Evolutionary conservation across 1,140 invertebrate genomes (phyloP).

Genomic region (Samia ricini): DNA sequence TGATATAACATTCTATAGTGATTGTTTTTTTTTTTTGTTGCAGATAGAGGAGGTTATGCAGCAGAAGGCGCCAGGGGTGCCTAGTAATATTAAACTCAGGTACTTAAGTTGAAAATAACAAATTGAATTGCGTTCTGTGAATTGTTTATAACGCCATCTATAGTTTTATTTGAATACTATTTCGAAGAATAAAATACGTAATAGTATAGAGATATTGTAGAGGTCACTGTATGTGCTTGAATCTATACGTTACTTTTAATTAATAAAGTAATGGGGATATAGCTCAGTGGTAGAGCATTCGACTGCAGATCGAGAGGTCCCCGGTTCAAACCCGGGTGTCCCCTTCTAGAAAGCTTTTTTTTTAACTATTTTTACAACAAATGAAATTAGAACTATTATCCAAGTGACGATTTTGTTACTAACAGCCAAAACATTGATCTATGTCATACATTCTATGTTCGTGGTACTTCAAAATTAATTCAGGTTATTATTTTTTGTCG

Average conservation of each 20-base stretch:
- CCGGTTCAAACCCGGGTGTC: conserved; percentile 95
- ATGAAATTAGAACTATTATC: no score
- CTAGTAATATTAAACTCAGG: conserved; percentile 52
- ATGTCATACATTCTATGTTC: no score
- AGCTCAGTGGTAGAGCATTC: conserved; percentile 79
- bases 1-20: no score
- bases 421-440: no score
- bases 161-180: conserved; percentile 6
- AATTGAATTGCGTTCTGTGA: conserved; percentile 1
- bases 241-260: conserved; percentile 30
- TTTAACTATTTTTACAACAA: no score
- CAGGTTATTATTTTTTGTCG: no score
- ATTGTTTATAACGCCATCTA: conserved; percentile 45
- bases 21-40: conserved; percentile 31
- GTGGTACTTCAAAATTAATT: no score
- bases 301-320: conserved; percentile 95
- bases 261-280: conserved; percentile 64
- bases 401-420: no score
- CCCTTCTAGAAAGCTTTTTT: conserved; percentile 75
- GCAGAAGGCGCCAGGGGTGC: conserved; percentile 69
- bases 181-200: conserved; percentile 1
- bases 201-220: conserved; percentile 10
- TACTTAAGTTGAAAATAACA: conserved; percentile 35
- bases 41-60: conserved; percentile 75
- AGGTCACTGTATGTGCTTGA: conserved; percentile 14